Conservation (phyloP, 2,888 invertebrate genomes). For the Drosophila histrio region DNA sequence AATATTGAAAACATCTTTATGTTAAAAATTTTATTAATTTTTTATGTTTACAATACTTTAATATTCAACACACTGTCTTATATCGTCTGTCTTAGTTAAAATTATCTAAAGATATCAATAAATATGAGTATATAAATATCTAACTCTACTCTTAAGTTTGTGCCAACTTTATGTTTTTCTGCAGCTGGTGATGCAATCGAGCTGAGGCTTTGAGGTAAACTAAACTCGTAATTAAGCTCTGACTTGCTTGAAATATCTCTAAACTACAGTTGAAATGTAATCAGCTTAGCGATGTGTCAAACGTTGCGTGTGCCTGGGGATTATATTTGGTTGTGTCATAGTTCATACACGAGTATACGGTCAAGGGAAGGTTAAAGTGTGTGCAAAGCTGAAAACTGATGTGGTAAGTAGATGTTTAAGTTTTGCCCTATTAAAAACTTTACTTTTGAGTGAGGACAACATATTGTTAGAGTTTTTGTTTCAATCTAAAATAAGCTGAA, state of each 20-base stretch:
- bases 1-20: no score
- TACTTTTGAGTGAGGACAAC: background rate
- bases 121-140: background rate
- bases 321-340: conserved; percentile 12
- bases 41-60: no score
- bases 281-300: conserved; percentile 34
- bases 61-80: no score
- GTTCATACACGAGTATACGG: background rate
- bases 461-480: background rate
- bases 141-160: background rate
- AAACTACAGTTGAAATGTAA: conserved; percentile 29
- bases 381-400: background rate
- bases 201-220: background rate
- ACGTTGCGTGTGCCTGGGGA: conserved; percentile 8
- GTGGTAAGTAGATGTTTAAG: background rate
- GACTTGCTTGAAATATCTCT: background rate
- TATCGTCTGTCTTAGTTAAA: no score
- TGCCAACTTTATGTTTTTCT: background rate
- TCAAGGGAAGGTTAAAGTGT: background rate
- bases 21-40: no score
- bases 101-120: no score
- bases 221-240: conserved; percentile 11
- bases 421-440: background rate
- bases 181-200: conserved; percentile 2
- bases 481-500: background rate